Conservation (phyloP, 2,888 invertebrate species). For the Carpatolechia fugitivella region DNA sequence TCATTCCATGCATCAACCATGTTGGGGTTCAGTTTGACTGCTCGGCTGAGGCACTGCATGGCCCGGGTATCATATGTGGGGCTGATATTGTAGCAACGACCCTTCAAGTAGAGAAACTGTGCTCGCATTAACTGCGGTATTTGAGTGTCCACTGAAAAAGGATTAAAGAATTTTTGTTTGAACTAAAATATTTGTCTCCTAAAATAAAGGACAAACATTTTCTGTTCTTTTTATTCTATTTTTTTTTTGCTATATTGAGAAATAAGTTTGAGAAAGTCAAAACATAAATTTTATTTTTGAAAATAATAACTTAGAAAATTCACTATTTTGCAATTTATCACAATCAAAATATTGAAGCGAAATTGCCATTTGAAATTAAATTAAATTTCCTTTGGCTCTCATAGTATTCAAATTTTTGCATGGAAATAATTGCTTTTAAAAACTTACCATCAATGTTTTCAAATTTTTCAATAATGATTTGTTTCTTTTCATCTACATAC, state of each 20-base stretch:
- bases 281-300: neutral
- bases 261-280: too few species aligned
- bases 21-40: conserved; percentile 91
- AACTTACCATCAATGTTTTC: conserved; percentile 82
- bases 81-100: conserved; percentile 85
- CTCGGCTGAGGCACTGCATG: conserved; percentile 87
- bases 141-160: conserved; percentile 45
- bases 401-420: too few species aligned
- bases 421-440: too few species aligned
- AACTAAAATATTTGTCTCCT: too few species aligned
- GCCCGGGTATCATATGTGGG: conserved; percentile 84
- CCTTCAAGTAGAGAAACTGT: conserved; percentile 85
- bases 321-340: neutral
- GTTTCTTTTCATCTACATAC: conserved; percentile 82
- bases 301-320: neutral
- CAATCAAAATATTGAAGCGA: neutral
- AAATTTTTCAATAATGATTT: conserved; percentile 80
- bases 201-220: too few species aligned
- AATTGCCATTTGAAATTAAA: neutral
- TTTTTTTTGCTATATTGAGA: too few species aligned
- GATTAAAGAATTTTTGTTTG: neutral
- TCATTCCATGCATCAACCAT: conserved; percentile 92
- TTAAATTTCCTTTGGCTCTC: too few species aligned
- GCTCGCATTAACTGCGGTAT: conserved; percentile 63
- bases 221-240: too few species aligned